phyloP scores from a whole-genome alignment of 1,140 invertebrate species.

The Andricus grossulariae region DNA sequence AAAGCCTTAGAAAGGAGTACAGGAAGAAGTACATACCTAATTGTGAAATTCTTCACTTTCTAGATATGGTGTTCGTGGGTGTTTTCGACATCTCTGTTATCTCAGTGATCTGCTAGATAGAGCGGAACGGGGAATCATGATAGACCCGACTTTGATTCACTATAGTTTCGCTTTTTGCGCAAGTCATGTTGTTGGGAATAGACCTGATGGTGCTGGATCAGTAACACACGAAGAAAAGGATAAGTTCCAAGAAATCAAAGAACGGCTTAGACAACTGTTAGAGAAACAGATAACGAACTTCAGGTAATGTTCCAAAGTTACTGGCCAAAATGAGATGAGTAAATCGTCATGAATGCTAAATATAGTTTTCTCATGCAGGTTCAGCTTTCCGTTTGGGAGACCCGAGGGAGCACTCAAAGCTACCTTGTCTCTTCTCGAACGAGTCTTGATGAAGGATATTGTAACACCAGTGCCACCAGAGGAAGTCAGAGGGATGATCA shows the following conservation, averaged over 20 bases:
- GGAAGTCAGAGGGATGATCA: constrained; percentile 96
- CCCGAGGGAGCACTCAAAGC: constrained; percentile 98
- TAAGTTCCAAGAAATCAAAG: constrained; percentile 98
- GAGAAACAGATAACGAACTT: constrained; percentile 99
- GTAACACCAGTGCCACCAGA: constrained; percentile 97
- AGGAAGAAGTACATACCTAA: constrained; percentile 23
- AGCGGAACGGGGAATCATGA: constrained; percentile 95
- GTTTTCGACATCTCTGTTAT: constrained; percentile 97
- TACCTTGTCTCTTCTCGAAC: constrained; percentile 95
- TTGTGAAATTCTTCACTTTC: constrained; percentile 19
- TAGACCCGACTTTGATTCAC: constrained; percentile 98
- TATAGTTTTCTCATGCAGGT: constrained; percentile 77
- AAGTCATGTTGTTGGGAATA: constrained; percentile 96
- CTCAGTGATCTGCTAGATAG: constrained; percentile 96
- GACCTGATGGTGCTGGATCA: constrained; percentile 98
- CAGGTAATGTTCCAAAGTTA: constrained; percentile 78
- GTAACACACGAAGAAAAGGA: constrained; percentile 98
- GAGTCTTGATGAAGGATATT: constrained; percentile 99
- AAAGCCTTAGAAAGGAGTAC: constrained; percentile 10
- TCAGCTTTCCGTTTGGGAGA: constrained; percentile 98
- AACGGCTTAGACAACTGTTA: constrained; percentile 91
- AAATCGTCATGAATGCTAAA: not conserved
- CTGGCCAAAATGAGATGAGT: no score
- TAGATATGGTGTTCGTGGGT: constrained; percentile 96
- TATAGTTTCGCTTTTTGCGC: constrained; percentile 99